Base-by-base conservation (phyloP, 2,113 vertebrate species). In the Kryptolebias marmoratus region DNA sequence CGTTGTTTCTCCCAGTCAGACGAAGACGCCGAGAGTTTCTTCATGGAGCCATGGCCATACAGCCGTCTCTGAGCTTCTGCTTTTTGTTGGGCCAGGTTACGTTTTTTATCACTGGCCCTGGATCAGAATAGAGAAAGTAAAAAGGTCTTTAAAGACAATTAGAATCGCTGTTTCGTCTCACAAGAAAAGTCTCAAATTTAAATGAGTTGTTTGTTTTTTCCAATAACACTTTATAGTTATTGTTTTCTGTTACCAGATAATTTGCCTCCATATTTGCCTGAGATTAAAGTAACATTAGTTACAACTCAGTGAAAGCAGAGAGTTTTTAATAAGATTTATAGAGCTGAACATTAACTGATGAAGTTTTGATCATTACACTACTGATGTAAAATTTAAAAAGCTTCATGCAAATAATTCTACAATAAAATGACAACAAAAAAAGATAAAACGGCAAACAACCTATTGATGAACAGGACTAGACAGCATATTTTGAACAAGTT, bases 21-120 rank as follows among this genome's bases (percentile, higher is more conserved):
- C 36, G 97, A 97, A 44, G 95, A 93, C 0, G 97, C 95, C 0
- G 95, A 92, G 6, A 96, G 94, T 71, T 94, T 96, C 89, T 95
- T 97, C 85, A 95, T 90, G 57, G 96, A 93, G 54, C 96, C 96
- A 49, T 98, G 96, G 68, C 98, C 98, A 7, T 99, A 99, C 0
- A 99, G 94, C 7, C 98, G 94, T 70, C 93, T 95, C 79, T 98
- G 97, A 79, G 98, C 97, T 79, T 98, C 98, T 0, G 97, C 98
- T 89, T 99, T 99, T 84, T 99, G 96, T 86, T 96, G 96, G 31
- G 96, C 98, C 90, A 99, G 93, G 90, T 98, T 98, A 79, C 89
- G 96, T 69, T 96, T 97, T 92, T 98, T 98, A 92, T 99, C 98
- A 7, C 98, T 98, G 59, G 96, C 95, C 90, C 98, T 99, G 88